Base-by-base conservation (phyloP, 2,888 invertebrate genomes). In the Lathronympha strigana region DNA sequence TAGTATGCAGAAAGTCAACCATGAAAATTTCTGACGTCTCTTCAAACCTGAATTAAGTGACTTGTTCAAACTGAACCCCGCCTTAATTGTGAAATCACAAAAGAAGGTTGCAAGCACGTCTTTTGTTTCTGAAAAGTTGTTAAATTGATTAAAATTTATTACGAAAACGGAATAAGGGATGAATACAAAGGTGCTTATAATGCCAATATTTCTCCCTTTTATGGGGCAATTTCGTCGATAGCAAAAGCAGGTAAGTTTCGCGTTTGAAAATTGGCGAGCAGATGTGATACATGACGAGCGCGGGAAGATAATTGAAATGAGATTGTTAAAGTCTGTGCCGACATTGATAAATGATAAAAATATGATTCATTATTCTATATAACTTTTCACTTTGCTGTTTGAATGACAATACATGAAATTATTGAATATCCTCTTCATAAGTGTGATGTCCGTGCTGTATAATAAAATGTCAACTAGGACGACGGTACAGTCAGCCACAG, bases 141-240 rank as follows among this genome's bases (percentile, higher is more conserved):
- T 73, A 78, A 79, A 76, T 77, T 76, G 75, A 78, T 82, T 77
- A 76, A 75, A 77, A 78, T 74, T 72, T 76, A 73, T 76, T 75
- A 72, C 71, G 63, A 69, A 71, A 67, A 71, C 57, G 69, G 74
- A 70, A 68, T 71, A 62, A 72, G 66, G 72, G 71, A 72, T 69
- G 68, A 68, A 66, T 63, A 76, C 69, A 74, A 73, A 68, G 68
- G 64, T 69, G 69, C 55, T 63, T 63, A 66, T 70, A 57, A 69
- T 68, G 69, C 68, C 70, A 70, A 71, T 72, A 72, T 67, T 69
- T 76, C 73, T 75, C 31, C 54, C 47, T 60, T 64, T 66, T 66
- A 61, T 66, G 47, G 49, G 64, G 49, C 66, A 45, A 47, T 66
- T 66, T 60, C 47, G 54, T 54, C 60, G 49, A 40, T 17, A 49